Base-by-base conservation (phyloP, 2,113 vertebrate genomes). In the Procavia capensis region DNA sequence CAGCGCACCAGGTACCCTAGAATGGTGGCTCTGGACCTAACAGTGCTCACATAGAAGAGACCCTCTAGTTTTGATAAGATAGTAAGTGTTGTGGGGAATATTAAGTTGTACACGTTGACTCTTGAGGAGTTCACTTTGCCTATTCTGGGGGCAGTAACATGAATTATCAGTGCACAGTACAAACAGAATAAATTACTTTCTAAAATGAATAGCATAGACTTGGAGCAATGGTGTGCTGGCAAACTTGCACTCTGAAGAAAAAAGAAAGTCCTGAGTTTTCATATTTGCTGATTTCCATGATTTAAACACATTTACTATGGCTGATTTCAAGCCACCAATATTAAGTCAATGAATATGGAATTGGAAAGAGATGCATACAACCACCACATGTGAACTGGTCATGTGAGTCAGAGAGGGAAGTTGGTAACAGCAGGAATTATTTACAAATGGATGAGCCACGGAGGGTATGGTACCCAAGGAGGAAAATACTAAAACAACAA, bases 1-100 rank as follows among this genome's bases (percentile, higher is more conserved):
- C 43, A n/a, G 1, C 29, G 8, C 4, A 66, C 6, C 31, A 34
- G 0, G 5, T 85, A 9, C 17, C 17, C 34, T 3, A 0, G n/a
- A 25, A 0, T 64, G 7, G 34, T 9, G 61, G 4, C 17, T 88
- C 78, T 74, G 31, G 20, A 61, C 2, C 13, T 6, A 3, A 39
- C 8, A 14, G 75, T 10, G 47, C 29, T 47, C 20, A 63, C 54
- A 22, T 13, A 59, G 45, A 45, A 57, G 1, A 63, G 8, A 16
- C 6, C 24, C 47, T 50, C 39, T 61, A 7, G 45, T 66, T 91
- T 88, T 4, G 16, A 29, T 34, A 74, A 20, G 29, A n/a, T 68
- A 68, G 68, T 50, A 45, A 34, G 25, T 43, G 63, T 27, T 29
- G 9, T 64, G 5, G 25, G 2, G 2, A 41, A 17, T 34, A 43